phyloP scores from a whole-genome alignment of 1,140 invertebrate genomes.

The Araneus ventricosus region DNA sequence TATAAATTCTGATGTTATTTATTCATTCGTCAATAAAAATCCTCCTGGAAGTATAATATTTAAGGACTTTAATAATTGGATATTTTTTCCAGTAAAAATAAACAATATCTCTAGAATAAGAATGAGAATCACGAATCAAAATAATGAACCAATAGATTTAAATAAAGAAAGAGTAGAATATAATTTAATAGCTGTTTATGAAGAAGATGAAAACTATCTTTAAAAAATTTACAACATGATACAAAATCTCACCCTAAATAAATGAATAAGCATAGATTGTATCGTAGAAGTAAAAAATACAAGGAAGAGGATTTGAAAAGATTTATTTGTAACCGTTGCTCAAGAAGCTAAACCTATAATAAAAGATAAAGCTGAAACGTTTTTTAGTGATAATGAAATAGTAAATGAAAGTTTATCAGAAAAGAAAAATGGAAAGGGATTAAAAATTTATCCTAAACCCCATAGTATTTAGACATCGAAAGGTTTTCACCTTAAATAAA shows the following conservation, averaged over 20 bases:
- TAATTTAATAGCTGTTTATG: background rate
- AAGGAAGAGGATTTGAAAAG: slow-evolving; percentile 11
- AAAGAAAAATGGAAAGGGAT: background rate
- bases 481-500: background rate
- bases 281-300: background rate
- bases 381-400: background rate
- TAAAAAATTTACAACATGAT: slow-evolving; percentile 4
- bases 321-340: background rate
- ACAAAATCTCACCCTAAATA: background rate
- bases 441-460: too few relatives aligned
- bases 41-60: background rate
- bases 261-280: background rate
- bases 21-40: slow-evolving; percentile 31
- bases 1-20: background rate
- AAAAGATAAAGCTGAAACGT: too few relatives aligned
- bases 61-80: background rate
- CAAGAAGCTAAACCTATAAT: background rate
- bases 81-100: background rate
- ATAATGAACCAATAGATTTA: background rate
- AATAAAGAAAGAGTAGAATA: background rate
- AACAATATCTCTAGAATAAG: background rate
- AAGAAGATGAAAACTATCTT: background rate
- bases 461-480: too few relatives aligned
- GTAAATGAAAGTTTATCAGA: background rate
- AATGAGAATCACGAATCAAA: slow-evolving; percentile 45